Evolutionary conservation across 2,797 vertebrate species (phyloP).

Genomic region (Distichodus sexfasciatus): DNA sequence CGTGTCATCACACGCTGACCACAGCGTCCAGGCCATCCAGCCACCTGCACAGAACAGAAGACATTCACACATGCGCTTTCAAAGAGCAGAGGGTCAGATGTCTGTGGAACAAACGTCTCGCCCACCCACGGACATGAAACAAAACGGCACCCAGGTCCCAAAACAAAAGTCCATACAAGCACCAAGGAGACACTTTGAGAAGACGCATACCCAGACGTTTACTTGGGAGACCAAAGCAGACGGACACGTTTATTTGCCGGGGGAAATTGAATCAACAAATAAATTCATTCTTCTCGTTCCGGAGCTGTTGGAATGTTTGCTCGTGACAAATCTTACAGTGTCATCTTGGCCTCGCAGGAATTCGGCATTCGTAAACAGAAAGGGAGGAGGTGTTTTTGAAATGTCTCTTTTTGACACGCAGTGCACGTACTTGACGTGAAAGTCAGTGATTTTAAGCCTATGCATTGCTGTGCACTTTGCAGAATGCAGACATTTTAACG

Average conservation of each 20-base stretch:
- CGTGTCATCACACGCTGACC: constrained; percentile 88
- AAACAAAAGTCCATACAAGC: constrained; percentile 16
- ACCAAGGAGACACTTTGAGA: constrained; percentile 19
- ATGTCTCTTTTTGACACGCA: too few species aligned
- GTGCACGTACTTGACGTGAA: too few species aligned
- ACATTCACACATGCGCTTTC: constrained; percentile 12
- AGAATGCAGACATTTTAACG: too few species aligned
- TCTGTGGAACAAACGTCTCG: constrained; percentile 8
- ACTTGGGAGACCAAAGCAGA: constrained; percentile 6
- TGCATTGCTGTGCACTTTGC: too few species aligned
- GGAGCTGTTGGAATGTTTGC: constrained; percentile 13
- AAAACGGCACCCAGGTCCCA: constrained; percentile 3
- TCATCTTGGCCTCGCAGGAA: constrained; percentile 12
- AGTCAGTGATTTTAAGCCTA: too few species aligned
- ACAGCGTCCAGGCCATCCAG: constrained; percentile 95
- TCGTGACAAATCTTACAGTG: background rate
- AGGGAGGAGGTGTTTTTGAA: background rate
- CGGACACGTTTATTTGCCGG: constrained; percentile 7
- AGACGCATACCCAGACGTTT: background rate
- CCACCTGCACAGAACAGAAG: constrained; percentile 77
- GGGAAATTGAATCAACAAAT: constrained; percentile 27
- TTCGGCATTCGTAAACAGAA: constrained; percentile 11
- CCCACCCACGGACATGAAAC: constrained; percentile 31
- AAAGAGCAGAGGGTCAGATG: background rate
- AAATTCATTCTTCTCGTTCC: constrained; percentile 33